These are phyloP conservation scores for Rhimphoctona megacephalus DNA, from an alignment of 2,888 invertebrate genomes.

Conservation along the genomic window DNA sequence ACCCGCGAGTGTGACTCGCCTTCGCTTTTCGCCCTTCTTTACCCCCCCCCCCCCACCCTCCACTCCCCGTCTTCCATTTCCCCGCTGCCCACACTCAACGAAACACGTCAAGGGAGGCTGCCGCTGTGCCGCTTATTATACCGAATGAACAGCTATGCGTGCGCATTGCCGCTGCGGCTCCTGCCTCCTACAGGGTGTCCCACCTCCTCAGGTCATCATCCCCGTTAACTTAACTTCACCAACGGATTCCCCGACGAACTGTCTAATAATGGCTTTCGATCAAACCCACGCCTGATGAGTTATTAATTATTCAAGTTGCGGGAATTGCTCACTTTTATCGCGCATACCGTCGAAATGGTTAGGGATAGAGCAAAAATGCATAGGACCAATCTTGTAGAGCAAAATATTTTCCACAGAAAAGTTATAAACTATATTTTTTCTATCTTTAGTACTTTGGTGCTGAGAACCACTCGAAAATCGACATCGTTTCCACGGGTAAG, in stretches of 20 bases:
- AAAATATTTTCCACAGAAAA: neutral
- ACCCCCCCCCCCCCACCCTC: neutral
- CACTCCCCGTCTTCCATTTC: neutral
- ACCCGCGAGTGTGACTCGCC: constrained; percentile 20
- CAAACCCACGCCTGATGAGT: constrained; percentile 1
- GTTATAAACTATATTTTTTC: neutral
- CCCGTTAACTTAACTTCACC: neutral
- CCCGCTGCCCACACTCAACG: constrained; percentile 40
- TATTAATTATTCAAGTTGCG: neutral
- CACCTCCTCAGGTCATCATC: constrained; percentile 47
- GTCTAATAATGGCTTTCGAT: constrained; percentile 2
- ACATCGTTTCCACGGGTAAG: neutral
- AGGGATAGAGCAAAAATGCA: neutral
- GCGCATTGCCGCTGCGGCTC: constrained; percentile 85
- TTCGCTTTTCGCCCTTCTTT: constrained; percentile 12
- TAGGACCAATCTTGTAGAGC: neutral
- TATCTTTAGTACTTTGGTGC: neutral
- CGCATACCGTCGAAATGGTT: neutral
- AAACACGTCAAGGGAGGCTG: constrained; percentile 55
- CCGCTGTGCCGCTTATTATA: constrained; percentile 78
- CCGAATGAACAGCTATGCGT: constrained; percentile 73
- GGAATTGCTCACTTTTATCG: neutral
- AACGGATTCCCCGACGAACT: neutral
- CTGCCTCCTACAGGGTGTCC: constrained; percentile 25
- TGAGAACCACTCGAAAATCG: neutral